Evolutionary conservation across 1,140 invertebrate species (phyloP), one percentile per base, ranked within the genome.

Genomic region (Brachionus rotundiformis): DNA sequence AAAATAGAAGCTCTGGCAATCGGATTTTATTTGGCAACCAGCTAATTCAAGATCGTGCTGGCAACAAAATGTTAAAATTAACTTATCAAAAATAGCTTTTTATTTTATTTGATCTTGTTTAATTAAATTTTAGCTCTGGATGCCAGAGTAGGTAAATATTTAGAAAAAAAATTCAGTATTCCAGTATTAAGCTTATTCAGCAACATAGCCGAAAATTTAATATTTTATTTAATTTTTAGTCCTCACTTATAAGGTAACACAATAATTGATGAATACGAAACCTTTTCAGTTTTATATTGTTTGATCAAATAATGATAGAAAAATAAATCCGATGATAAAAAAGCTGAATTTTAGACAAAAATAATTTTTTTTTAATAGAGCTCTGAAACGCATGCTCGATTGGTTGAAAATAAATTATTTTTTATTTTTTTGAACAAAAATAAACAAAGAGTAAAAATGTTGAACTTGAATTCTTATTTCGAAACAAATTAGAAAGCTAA

Each of bases 231-330:
- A 31, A 36, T 68, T 68, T 33, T 68, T 68, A 33, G 29, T 68
- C 27, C 16, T 33, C 63, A 68, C 33, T 68, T 68, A 11, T 68
- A 68, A 33, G 63, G 63, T 68, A 68, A 68, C 63, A 19, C 63
- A 68, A 68, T 68, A 68, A 68, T 68, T 68, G 63, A 68, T 68
- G 63, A 68, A 68, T 68, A 23, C 27, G 63, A 68, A 68, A n/a
- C 63, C 63, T 33, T 63, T 27, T 27, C 11, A 68, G n/a, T 63
- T 29, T 63, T 63, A 63, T 63, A 29, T 63, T 63, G 29, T 68
- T 68, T 68, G 63, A 68, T 68, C 63, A 41, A 68, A 68, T 68
- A 68, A 68, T 36, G 31, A 68, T 68, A 33, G 47, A 54, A 54
- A 54, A 54, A 54, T 54, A 54, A 54, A 54, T 54, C 47, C 8